Conservation (phyloP, 2,113 vertebrate species). For the Platanista minor region DNA sequence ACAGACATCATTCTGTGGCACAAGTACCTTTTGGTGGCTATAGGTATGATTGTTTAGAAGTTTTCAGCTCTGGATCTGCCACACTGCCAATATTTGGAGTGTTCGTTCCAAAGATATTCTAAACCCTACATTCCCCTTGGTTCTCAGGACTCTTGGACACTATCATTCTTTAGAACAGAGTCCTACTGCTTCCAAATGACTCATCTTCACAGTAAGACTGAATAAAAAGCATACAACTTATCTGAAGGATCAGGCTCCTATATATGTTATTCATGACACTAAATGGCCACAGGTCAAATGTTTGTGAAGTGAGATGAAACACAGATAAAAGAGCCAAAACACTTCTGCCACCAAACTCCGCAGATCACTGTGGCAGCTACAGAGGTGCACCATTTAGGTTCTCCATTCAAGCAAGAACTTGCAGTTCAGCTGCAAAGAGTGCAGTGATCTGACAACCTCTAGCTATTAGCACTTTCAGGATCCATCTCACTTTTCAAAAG, state of each 20-base stretch:
- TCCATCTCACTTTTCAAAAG: background rate
- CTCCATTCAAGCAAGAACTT: background rate
- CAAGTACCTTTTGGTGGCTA: background rate
- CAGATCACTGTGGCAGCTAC: background rate
- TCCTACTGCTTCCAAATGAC: background rate
- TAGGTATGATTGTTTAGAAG: background rate
- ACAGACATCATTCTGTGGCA: background rate
- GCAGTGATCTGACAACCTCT: background rate
- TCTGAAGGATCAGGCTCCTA: background rate
- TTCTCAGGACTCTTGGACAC: background rate
- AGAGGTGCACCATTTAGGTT: background rate
- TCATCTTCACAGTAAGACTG: background rate
- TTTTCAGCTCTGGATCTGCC: background rate
- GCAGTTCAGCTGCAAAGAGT: background rate
- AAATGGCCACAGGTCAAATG: background rate
- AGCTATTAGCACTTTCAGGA: background rate
- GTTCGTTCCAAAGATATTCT: background rate
- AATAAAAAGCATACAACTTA: background rate
- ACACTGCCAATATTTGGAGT: background rate
- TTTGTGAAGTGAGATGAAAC: slow-evolving; percentile 8
- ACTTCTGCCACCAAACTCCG: background rate
- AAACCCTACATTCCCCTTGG: background rate
- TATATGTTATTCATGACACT: background rate
- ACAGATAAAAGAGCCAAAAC: background rate
- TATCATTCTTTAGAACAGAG: background rate